Conservation (phyloP, 2,797 vertebrate genomes). For the Scleropages formosus region DNA sequence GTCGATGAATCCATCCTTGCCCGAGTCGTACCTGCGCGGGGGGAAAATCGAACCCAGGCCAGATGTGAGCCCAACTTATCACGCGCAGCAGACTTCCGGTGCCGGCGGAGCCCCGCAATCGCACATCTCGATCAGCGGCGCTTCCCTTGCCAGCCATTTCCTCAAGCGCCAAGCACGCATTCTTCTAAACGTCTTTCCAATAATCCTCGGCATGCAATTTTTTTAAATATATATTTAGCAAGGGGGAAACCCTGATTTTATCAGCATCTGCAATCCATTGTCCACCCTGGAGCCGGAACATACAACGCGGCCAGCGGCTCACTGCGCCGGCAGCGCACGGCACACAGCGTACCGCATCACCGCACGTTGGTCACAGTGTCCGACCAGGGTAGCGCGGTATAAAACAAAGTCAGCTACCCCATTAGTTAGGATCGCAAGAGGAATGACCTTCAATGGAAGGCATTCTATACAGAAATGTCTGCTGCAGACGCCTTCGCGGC, state of each 20-base stretch:
- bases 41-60: neutral
- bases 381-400: neutral
- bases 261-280: slow-evolving; percentile 14
- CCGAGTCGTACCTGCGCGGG: slow-evolving; percentile 63
- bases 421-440: neutral
- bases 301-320: slow-evolving; percentile 8
- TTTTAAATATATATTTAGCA: slow-evolving; percentile 15
- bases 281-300: slow-evolving; percentile 5
- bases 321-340: neutral
- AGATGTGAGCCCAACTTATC: neutral
- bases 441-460: neutral
- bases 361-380: slow-evolving; percentile 27
- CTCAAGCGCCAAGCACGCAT: neutral
- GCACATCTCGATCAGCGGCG: neutral
- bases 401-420: neutral
- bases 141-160: neutral
- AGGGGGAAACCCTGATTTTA: slow-evolving; percentile 19
- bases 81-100: neutral
- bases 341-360: slow-evolving; percentile 17
- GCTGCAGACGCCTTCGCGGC: too few species aligned
- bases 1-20: slow-evolving; percentile 71
- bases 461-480: neutral
- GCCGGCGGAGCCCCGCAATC: neutral
- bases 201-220: slow-evolving; percentile 16
- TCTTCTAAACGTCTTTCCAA: neutral